Conservation (phyloP, 2,797 vertebrate species). For the Helostoma temminkii region DNA sequence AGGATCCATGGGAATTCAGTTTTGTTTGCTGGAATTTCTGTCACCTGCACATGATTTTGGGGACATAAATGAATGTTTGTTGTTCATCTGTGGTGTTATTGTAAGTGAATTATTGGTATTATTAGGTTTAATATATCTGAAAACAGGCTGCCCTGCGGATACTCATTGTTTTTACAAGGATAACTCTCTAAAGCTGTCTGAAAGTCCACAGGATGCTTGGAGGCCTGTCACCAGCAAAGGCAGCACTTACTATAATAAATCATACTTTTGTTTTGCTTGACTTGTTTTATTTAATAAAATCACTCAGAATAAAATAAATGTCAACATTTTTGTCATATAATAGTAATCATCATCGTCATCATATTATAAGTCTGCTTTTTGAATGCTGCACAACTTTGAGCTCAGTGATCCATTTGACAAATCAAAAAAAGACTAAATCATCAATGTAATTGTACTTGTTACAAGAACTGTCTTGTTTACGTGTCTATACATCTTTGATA, state of each 20-base stretch:
- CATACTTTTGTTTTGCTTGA: neutral
- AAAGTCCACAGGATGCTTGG: conserved; percentile 32
- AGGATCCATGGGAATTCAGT: neutral
- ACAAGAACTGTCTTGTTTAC: too few species aligned
- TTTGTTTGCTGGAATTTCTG: neutral
- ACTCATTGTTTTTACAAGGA: conserved; percentile 28
- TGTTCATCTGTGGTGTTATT: conserved; percentile 25
- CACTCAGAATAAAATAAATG: neutral
- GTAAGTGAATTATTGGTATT: conserved; percentile 7
- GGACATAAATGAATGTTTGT: conserved; percentile 22
- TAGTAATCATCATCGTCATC: neutral
- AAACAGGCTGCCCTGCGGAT: neutral
- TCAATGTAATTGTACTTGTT: too few species aligned
- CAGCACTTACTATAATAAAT: conserved; percentile 10
- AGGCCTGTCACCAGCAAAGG: conserved; percentile 12
- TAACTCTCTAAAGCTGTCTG: conserved; percentile 27
- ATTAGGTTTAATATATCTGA: conserved; percentile 23
- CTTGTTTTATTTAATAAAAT: conserved; percentile 8
- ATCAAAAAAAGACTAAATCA: neutral
- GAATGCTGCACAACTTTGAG: neutral
- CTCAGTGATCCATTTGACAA: too few species aligned
- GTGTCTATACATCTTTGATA: too few species aligned
- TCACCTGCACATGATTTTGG: conserved; percentile 43
- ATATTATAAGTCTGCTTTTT: neutral
- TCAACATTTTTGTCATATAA: neutral